Evolutionary conservation across 92 coral and sea anemone species (phyloP), one percentile per base, ranked within the genome.

Genomic region (Actinostola sp.): DNA sequence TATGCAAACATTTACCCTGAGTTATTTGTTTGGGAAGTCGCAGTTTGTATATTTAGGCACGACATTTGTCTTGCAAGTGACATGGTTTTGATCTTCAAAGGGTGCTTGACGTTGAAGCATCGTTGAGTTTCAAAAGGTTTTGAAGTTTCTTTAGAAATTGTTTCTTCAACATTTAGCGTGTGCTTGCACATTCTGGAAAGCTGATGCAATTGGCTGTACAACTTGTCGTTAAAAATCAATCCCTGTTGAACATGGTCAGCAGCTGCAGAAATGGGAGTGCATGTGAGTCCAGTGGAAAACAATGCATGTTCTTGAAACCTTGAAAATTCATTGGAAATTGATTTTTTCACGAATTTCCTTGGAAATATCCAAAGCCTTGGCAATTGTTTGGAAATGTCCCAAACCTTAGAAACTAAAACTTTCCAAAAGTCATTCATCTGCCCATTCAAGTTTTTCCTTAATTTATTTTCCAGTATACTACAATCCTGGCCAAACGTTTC

Each of bases 71-170:
- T 1, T n/a, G 8, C 3, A 2, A 5, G 20, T 53, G 59, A 10
- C 11, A 53, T 8, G 6, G 1, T 16, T 5, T 57, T 30, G 2
- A 27, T 19, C 63, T 19, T 27, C 1, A 46, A 13, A 46, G 15
- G n/a, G 19, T 16, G 19, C 53, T 46, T 46, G 53, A 4, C 23
- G 53, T 6, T 3, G 8, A 46, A 26, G 29, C 3, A 53, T 53
- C 12, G 6, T 53, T 3, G 16, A 8, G 16, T 23, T 8, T 48
- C 16, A 4, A 3, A 4, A 53, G 17, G 39, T 14, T 57, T 57
- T 57, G 63, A 57, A 57, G 63, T 30, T 57, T 57, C 39, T 57
- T 57, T 57, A 27, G 38, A 57, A 57, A 12, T 30, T n/a, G 19
- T 28, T 27, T 57, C 3, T 3, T 13, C 1, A 57, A 57, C 4